Evolutionary conservation across 2,113 vertebrate genomes (phyloP), one percentile per base, ranked within the genome.

Genomic region (Platichthys flesus): DNA sequence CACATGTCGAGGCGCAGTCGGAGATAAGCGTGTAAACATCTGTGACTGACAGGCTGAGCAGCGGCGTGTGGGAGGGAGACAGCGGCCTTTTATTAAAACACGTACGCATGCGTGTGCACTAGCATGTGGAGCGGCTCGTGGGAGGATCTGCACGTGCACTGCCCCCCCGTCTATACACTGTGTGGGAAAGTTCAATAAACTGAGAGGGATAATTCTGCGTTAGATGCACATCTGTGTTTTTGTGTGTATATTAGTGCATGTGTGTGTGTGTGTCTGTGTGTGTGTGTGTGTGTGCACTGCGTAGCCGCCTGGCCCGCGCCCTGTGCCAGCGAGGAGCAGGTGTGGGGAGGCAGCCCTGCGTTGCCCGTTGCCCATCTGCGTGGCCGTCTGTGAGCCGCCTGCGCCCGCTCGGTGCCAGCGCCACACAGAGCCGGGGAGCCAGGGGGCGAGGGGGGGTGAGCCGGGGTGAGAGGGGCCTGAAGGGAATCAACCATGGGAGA

Each of bases 301-400:
- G 45, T 49, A 67, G 80, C 76, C 71, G 76, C 76, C 81, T 86
- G 86, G 80, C 80, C 75, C 65, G 59, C 85, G 61, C 89, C 77
- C 89, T 12, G 92, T 95, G 93, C 92, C 93, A 94, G 90, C 83
- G 84, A 93, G 92, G 93, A 94, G 93, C 94, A 95, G 94, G 94
- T 95, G 94, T 94, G 93, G 86, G 81, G 87, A 90, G 92, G 90
- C 92, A 90, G 93, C 93, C 92, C 92, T 85, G 87, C 82, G 31
- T 92, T 90, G 94, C 93, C 93, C 93, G 92, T 86, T 91, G 92
- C 92, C 94, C 94, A 95, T 95, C 94, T 95, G 94, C 92, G 92
- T 90, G 89, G 89, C 94, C 93, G 94, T 95, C 94, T 95, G 92
- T 93, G 91, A 90, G 93, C 93, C 92, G 90, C 92, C 92, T 93